phyloP scores from a whole-genome alignment of 1,140 invertebrate genomes.

The Contarinia nasturtii region DNA sequence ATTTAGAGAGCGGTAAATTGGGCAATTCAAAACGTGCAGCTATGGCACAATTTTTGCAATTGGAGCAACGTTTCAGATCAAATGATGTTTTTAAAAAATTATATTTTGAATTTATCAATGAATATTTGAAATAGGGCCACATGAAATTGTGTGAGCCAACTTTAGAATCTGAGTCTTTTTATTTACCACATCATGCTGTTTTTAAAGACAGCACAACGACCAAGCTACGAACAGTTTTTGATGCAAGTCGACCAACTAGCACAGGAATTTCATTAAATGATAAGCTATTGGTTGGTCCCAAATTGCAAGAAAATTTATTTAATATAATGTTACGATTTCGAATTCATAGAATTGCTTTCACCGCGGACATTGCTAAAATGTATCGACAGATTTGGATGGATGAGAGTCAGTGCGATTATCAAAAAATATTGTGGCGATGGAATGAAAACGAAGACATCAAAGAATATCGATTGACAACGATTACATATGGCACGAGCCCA shows the following conservation, averaged over 20 bases:
- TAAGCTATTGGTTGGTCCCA: conserved; percentile 16
- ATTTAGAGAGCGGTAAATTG: too few relatives aligned
- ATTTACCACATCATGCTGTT: conserved; percentile 15
- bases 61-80: too few relatives aligned
- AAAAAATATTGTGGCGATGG: conserved; percentile 24
- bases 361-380: conserved; percentile 23
- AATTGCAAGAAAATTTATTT: conserved; percentile 22
- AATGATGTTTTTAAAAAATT: too few relatives aligned
- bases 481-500: conserved; percentile 15
- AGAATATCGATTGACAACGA: conserved; percentile 13
- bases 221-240: conserved; percentile 14
- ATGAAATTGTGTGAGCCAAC: too few relatives aligned
- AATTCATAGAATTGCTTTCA: conserved; percentile 13
- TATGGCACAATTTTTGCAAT: too few relatives aligned
- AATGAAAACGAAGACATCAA: conserved; percentile 8
- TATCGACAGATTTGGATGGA: conserved; percentile 22
- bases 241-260: conserved; percentile 10
- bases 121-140: too few relatives aligned
- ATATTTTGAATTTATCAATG: too few relatives aligned
- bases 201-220: conserved; percentile 6
- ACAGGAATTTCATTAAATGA: conserved; percentile 19
- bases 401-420: conserved; percentile 15
- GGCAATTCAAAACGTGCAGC: too few relatives aligned
- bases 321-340: conserved; percentile 22
- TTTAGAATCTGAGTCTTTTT: too few relatives aligned